phyloP scores from a whole-genome alignment of 2,888 invertebrate genomes.

The Stenchaetothrips biformis region DNA sequence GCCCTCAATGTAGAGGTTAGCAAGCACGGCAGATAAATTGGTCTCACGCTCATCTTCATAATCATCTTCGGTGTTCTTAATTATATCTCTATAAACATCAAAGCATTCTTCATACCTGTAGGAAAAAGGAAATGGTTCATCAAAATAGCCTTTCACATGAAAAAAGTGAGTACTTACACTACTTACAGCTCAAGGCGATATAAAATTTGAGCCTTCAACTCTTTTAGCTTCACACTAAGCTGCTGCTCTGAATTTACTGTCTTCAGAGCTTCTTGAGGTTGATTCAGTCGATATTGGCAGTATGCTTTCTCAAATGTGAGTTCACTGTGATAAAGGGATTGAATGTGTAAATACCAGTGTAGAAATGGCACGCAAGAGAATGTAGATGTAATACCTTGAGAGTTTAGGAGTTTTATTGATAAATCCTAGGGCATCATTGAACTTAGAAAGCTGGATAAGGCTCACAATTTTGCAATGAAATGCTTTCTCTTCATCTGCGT shows the following conservation, averaged over 20 bases:
- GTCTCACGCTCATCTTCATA: conserved; percentile 93
- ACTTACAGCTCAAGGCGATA: conserved; percentile 67
- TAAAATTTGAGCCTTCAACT: conserved; percentile 81
- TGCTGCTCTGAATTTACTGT: conserved; percentile 62
- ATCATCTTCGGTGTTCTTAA: conserved; percentile 88
- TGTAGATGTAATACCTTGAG: conserved; percentile 44
- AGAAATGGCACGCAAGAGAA: conserved; percentile 23
- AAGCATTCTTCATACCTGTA: conserved; percentile 74
- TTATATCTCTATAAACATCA: conserved; percentile 76
- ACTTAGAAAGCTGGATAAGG: conserved; percentile 81
- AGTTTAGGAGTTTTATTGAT: conserved; percentile 55
- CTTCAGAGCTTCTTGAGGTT: conserved; percentile 75
- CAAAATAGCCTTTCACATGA: conserved; percentile 25
- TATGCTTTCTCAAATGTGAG: conserved; percentile 90
- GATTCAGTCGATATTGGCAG: conserved; percentile 86
- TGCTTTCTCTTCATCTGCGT: conserved; percentile 79
- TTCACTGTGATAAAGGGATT: conserved; percentile 45
- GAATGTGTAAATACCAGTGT: conserved; percentile 15
- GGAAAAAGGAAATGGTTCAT: background rate
- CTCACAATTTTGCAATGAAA: conserved; percentile 90
- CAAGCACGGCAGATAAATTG: conserved; percentile 87
- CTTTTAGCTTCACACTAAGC: conserved; percentile 63
- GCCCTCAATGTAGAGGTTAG: conserved; percentile 64
- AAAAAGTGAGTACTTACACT: background rate
- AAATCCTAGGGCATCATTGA: conserved; percentile 75